These are phyloP conservation scores for Ictalurus punctatus DNA, from an alignment of 2,113 vertebrate genomes.

Conservation along the genomic window DNA sequence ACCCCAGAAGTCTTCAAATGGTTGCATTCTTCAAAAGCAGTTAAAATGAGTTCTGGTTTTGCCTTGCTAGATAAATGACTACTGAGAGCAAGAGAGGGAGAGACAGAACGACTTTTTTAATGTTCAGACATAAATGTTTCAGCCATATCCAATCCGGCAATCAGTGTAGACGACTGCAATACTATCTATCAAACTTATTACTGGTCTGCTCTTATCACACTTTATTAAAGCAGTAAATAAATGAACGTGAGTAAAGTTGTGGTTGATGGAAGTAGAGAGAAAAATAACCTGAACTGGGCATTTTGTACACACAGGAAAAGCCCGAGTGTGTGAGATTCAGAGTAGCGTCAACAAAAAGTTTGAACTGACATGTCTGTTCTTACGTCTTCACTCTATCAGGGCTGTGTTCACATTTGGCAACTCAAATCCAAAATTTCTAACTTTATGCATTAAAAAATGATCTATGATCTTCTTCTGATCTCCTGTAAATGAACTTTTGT, in stretches of 20 bases:
- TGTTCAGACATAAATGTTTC: constrained; percentile 51
- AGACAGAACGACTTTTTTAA: constrained; percentile 41
- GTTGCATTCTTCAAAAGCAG: constrained; percentile 46
- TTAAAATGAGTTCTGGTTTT: constrained; percentile 52
- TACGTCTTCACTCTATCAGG: background rate
- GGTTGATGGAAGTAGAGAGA: constrained; percentile 62
- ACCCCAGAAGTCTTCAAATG: constrained; percentile 48
- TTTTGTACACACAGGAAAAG: constrained; percentile 38
- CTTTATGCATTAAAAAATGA: background rate
- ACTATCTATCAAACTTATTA: constrained; percentile 56
- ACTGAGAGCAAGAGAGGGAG: background rate
- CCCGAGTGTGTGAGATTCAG: constrained; percentile 9
- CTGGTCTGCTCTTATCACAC: constrained; percentile 50
- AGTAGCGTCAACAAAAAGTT: constrained; percentile 8
- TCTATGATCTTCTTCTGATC: background rate
- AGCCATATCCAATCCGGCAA: constrained; percentile 58
- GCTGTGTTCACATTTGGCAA: background rate
- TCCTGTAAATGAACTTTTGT: background rate
- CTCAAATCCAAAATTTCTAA: background rate
- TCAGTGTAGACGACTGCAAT: constrained; percentile 56
- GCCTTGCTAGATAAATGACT: constrained; percentile 50
- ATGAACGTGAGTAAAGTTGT: constrained; percentile 64
- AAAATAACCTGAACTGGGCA: constrained; percentile 38
- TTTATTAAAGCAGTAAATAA: constrained; percentile 58
- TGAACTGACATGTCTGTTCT: background rate